phyloP scores from a whole-genome alignment of 2,797 vertebrate genomes.

The Iguana delicatissima region DNA sequence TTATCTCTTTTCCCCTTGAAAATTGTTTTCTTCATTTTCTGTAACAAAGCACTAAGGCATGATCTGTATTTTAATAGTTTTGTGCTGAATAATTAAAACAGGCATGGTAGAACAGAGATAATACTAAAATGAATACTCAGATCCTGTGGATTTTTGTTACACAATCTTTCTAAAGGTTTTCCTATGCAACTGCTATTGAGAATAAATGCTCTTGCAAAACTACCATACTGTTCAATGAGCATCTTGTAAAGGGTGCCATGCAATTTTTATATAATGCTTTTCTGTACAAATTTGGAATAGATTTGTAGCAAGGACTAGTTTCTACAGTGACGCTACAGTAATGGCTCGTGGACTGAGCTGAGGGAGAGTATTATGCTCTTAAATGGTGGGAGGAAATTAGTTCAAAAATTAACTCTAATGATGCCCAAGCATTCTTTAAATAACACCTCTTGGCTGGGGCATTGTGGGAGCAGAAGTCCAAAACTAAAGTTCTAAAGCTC shows the following conservation, averaged over 20 bases:
- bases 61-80: neutral
- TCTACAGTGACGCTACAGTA: neutral
- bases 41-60: neutral
- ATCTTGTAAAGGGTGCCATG: neutral
- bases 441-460: too few relatives aligned
- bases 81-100: neutral
- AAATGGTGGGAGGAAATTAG: too few relatives aligned
- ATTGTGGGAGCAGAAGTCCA: too few relatives aligned
- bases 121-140: neutral
- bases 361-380: too few relatives aligned
- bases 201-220: conserved; percentile 17
- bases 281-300: neutral
- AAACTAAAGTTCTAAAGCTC: too few relatives aligned
- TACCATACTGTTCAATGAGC: conserved; percentile 39
- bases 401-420: too few relatives aligned
- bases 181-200: neutral
- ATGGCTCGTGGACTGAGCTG: too few relatives aligned
- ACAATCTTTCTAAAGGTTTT: neutral
- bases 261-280: neutral
- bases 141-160: neutral
- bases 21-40: neutral
- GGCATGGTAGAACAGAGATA: neutral
- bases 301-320: conserved; percentile 35
- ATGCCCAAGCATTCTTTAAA: too few relatives aligned
- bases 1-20: neutral